Conservation (phyloP, 2,113 vertebrate genomes). For the Oenanthe oenanthe region DNA sequence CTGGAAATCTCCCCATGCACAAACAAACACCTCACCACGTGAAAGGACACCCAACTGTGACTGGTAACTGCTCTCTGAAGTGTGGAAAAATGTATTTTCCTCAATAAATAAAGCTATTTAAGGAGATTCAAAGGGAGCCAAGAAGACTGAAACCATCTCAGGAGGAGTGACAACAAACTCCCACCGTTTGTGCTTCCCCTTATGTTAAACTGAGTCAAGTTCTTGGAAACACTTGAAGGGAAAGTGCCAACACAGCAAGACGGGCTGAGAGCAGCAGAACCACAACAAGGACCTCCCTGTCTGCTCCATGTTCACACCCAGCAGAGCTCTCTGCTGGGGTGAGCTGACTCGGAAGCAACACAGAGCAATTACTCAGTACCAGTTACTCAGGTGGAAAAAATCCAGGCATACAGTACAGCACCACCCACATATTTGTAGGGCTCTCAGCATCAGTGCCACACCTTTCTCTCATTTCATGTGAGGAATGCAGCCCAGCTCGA, state of each 20-base stretch:
- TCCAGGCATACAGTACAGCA: conserved; percentile 30
- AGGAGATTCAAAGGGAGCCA: background rate
- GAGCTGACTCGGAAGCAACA: conserved; percentile 47
- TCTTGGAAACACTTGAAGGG: conserved; percentile 57
- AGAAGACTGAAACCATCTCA: background rate
- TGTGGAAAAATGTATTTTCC: background rate
- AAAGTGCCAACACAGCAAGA: conserved; percentile 46
- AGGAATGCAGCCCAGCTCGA: conserved; percentile 49
- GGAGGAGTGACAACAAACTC: conserved; percentile 17
- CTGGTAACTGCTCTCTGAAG: background rate
- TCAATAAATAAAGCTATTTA: background rate
- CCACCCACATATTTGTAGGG: conserved; percentile 58
- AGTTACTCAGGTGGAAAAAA: conserved; percentile 71
- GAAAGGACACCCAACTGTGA: background rate
- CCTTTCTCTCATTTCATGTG: conserved; percentile 21
- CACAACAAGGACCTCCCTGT: conserved; percentile 64
- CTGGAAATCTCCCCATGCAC: background rate
- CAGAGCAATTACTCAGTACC: conserved; percentile 46
- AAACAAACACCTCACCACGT: conserved; percentile 23
- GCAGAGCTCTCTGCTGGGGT: background rate
- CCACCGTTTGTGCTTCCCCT: conserved; percentile 4
- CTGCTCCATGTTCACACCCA: conserved; percentile 50
- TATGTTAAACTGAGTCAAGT: background rate
- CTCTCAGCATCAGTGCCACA: conserved; percentile 44
- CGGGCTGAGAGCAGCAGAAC: conserved; percentile 30